Evolutionary conservation across 2,113 vertebrate genomes (phyloP), one percentile per base, ranked within the genome.

Genomic region (Noctilio leporinus): DNA sequence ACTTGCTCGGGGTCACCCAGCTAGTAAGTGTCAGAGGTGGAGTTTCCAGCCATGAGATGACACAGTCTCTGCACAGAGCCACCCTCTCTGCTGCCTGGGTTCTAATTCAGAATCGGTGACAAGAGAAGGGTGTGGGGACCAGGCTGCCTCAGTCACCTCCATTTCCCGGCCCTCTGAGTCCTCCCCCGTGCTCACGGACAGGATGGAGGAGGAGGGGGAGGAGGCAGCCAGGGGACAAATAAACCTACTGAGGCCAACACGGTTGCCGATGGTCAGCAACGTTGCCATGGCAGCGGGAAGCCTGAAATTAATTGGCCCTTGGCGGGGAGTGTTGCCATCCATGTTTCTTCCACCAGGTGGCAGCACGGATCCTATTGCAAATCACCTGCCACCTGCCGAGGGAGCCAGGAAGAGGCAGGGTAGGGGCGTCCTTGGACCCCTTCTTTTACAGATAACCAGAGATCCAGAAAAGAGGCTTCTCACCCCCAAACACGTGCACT

Each of bases 281-380:
- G 35, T 53, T 9, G 47, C 88, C 38, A 20, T 1, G 7, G 51
- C 4, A 2, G 4, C 81, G 0, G 57, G 16, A 26, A 28, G 49
- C n/a, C 64, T 28, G 38, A 2, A 10, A 4, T 45, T 47, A 0
- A 3, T 3, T 3, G 38, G 45, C 59, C 24, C 30, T 17, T 1
- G 10, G 20, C 0, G 20, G 59, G 57, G 24, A 65, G 70, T 33
- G 0, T 0, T 26, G 93, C 73, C 17, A 11, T 28, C 26, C 26
- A 0, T 0, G 20, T 3, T 9, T 35, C n/a, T 2, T 10, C 97
- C 98, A 97, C 94, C 85, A 97, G 97, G 70, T n/a, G 97, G 97
- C 97, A 97, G 96, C 92, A 80, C 67, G 0, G 26, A 65, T 38
- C 91, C 65, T 72, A 30, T 12, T 3, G 3, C 43, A 51, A 62